These are phyloP conservation scores for Pollenia griseotomentosa DNA, from an alignment of 2,888 invertebrate genomes.

Conservation along the genomic window DNA sequence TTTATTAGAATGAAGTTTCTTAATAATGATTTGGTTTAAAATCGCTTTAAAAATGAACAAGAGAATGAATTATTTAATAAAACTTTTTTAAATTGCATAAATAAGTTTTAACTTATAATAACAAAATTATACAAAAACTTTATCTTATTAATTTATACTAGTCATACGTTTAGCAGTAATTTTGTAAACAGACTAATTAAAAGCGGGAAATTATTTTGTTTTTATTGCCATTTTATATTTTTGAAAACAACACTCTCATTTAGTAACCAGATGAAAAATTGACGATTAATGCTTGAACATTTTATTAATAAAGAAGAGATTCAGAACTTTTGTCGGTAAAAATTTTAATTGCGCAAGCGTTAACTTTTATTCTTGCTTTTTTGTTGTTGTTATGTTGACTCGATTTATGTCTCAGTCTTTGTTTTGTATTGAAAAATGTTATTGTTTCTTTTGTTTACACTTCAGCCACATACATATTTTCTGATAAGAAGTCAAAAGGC, in stretches of 20 bases:
- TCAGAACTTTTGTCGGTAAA: constrained; percentile 41
- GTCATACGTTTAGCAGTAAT: constrained; percentile 10
- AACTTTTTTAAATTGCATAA: background rate
- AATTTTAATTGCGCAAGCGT: constrained; percentile 47
- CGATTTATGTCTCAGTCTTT: constrained; percentile 20
- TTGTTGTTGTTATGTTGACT: background rate
- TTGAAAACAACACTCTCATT: background rate
- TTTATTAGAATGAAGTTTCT: constrained; percentile 25
- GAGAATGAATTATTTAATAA: constrained; percentile 38
- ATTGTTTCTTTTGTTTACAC: constrained; percentile 47
- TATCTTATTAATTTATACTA: constrained; percentile 19
- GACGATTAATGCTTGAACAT: constrained; percentile 1
- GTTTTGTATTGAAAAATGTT: constrained; percentile 30
- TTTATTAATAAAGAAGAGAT: constrained; percentile 41
- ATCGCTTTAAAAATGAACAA: constrained; percentile 26
- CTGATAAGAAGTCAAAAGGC: constrained; percentile 53
- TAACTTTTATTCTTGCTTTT: constrained; percentile 15
- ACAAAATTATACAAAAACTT: background rate
- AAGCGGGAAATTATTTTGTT: constrained; percentile 53
- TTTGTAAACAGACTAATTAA: constrained; percentile 60
- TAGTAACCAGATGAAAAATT: constrained; percentile 26
- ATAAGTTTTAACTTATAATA: background rate
- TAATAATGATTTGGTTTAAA: constrained; percentile 24
- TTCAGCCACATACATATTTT: constrained; percentile 13
- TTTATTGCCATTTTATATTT: constrained; percentile 32